These are phyloP conservation scores for Microtus oregoni DNA, from an alignment of 2,113 vertebrate species.

Conservation along the genomic window DNA sequence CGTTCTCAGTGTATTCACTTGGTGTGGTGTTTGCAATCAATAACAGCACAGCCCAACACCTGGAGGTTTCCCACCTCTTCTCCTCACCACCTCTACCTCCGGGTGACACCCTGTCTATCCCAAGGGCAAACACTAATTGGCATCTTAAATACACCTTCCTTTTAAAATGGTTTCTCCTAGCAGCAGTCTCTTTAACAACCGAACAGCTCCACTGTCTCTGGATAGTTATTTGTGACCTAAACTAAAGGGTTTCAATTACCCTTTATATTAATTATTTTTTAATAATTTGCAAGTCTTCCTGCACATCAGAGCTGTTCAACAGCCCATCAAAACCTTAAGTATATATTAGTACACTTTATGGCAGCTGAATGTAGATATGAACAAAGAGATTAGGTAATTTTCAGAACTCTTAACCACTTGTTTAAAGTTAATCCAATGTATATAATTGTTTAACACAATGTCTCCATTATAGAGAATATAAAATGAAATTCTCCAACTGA, in stretches of 20 bases:
- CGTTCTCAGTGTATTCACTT: not conserved
- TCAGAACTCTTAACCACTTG: not conserved
- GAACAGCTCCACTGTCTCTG: not conserved
- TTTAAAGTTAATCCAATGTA: constrained; percentile 17
- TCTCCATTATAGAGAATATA: not conserved
- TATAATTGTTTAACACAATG: not conserved
- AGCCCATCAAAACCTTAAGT: not conserved
- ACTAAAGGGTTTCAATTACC: not conserved
- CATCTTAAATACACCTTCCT: not conserved
- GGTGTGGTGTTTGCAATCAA: not conserved
- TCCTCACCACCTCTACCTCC: rapidly evolving
- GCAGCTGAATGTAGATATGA: not conserved
- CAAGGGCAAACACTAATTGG: rapidly evolving
- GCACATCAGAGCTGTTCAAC: not conserved
- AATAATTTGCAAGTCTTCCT: constrained; percentile 1
- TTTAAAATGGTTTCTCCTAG: not conserved
- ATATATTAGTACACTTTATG: not conserved
- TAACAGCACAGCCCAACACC: not conserved
- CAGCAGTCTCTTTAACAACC: not conserved
- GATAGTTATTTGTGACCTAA: not conserved
- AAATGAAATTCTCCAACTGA: constrained; percentile 47
- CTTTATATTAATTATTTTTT: not conserved
- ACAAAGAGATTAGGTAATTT: constrained; percentile 6
- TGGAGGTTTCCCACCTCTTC: rapidly evolving
- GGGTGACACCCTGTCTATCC: not conserved